Conservation (phyloP, 64 coral and sea anemone genomes). For the Astreopora myriophthalma region DNA sequence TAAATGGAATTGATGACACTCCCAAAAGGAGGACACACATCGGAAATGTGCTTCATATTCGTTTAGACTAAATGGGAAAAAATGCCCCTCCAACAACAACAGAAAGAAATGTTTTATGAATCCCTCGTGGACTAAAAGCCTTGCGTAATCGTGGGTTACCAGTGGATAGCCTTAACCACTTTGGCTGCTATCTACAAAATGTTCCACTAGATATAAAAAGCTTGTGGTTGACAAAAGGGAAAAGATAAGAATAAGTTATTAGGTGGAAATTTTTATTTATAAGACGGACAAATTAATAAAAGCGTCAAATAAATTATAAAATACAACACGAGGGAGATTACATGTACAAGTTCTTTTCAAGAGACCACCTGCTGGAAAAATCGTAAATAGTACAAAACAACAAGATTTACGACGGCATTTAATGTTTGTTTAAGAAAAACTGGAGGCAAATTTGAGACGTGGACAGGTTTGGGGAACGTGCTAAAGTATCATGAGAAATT, state of each 20-base stretch:
- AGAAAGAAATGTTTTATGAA: not conserved
- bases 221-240: not conserved
- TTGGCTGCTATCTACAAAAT: not conserved
- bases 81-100: not conserved
- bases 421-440: not conserved
- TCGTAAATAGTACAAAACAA: not conserved
- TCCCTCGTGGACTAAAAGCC: not conserved
- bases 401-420: not conserved
- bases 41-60: not conserved
- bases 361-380: not conserved
- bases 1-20: not conserved
- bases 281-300: not conserved
- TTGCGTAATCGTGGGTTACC: not conserved
- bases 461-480: not conserved
- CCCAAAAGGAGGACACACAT: not conserved
- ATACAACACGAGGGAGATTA: conserved; percentile 3
- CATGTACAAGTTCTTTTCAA: not conserved
- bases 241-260: not conserved
- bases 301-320: not conserved
- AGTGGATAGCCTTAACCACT: not conserved
- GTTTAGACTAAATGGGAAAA: not conserved
- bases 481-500: not conserved
- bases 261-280: not conserved
- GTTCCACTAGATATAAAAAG: not conserved
- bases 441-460: not conserved